phyloP scores from a whole-genome alignment of 2,888 invertebrate species.

The Pelosia muscerda region DNA sequence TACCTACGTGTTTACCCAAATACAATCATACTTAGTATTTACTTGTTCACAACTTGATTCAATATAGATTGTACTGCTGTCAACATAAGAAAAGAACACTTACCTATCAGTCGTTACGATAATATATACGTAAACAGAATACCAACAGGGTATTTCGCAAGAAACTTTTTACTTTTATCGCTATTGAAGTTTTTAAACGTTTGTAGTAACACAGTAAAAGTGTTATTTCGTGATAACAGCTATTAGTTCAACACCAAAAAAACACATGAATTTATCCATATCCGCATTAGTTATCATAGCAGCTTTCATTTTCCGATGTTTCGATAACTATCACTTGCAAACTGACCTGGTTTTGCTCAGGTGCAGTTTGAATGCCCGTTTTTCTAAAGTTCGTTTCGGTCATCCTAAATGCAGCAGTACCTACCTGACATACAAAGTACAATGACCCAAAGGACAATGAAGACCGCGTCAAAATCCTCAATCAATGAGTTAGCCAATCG shows the following conservation, averaged over 20 bases:
- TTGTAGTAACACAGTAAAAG: neutral
- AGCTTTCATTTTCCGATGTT: neutral
- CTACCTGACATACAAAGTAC: too few species aligned
- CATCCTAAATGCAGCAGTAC: too few species aligned
- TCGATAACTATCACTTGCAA: neutral
- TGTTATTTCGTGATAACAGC: neutral
- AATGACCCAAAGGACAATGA: too few species aligned
- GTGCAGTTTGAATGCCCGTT: neutral
- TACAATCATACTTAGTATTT: conserved; percentile 38
- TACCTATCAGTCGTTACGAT: conserved; percentile 27
- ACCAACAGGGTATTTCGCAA: conserved; percentile 18
- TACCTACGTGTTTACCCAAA: too few species aligned
- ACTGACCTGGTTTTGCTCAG: neutral
- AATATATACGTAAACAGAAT: conserved; percentile 25
- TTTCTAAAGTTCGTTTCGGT: neutral
- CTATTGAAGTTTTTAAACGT: neutral
- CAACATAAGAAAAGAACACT: conserved; percentile 34
- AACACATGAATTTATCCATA: neutral
- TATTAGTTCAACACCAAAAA: neutral
- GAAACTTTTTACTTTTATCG: conserved; percentile 11
- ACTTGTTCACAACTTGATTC: conserved; percentile 40
- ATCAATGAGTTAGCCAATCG: too few species aligned
- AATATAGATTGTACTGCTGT: conserved; percentile 21
- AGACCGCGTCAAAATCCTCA: too few species aligned
- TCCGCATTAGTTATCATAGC: neutral